Base-by-base conservation (phyloP, 2,113 vertebrate species). In the Aplodontia rufa region DNA sequence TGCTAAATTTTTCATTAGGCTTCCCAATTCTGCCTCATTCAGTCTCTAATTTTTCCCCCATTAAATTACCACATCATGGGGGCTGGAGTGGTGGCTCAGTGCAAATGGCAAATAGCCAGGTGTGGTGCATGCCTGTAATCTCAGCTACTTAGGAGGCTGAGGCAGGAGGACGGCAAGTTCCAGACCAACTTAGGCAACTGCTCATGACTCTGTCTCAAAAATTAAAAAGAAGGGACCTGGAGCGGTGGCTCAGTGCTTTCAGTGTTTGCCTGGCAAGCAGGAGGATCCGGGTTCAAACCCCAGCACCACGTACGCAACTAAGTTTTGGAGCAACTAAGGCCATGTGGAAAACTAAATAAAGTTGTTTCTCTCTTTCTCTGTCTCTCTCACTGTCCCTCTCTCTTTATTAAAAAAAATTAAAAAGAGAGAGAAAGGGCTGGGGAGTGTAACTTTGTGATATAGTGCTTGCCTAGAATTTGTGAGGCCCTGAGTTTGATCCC, bases 31-130 rank as follows among this genome's bases (percentile, higher is more conserved):
- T 83, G 35, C 47, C 32, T 79, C 75, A 35, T 45, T 28, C 12
- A 20, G 3, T 42, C n/a, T 64, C 40, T 1, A 7, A 9, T 9
- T 9, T 49, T 14, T 14, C 1, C 5, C 16, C 12, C 28, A 7
- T 87, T 88, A 42, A 84, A 55, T 64, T 45, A 22, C 13, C 17
- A 47, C 12, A n/a, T 6, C 30, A 45, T 94, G n/a, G n/a, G n/a
- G n/a, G n/a, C n/a, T n/a, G n/a, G n/a, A n/a, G n/a, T n/a, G n/a
- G n/a, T n/a, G n/a, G n/a, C n/a, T n/a, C n/a, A n/a, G n/a, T n/a
- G n/a, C n/a, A n/a, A 87, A 45, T 83, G 45, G 42, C 35, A 68
- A 17, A 14, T 68, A 19, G 64, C 32, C 35, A 35, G 17, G 64
- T 17, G n/a, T 68, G 64, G 64, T 68, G 64, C 58, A 60, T 68